Base-by-base conservation (phyloP, 2,113 vertebrate genomes). In the Corynorhinus townsendii region DNA sequence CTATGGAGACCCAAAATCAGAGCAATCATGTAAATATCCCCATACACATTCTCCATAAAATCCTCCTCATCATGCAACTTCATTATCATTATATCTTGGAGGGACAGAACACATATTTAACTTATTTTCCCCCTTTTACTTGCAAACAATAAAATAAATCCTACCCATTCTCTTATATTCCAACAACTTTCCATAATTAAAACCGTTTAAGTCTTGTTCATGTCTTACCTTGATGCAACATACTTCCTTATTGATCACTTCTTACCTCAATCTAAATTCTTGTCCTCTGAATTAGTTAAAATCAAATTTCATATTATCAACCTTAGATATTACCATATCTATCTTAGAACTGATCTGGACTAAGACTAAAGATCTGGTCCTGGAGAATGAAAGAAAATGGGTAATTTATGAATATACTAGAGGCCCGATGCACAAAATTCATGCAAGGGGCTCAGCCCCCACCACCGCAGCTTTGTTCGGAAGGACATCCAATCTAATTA, bases 211-310 rank as follows among this genome's bases (percentile, higher is more conserved):
- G 89, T 68, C 11, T 69, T 38, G 6, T 35, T 33, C 19, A 77
- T 68, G 24, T 82, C 86, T 87, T 79, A 85, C 68, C 16, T 35
- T 56, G 30, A 92, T 38, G 7, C 12, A 84, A 87, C 30, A 47
- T 54, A 87, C 14, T 79, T 88, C 10, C 47, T 30, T 49, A 2
- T 14, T 80, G 8, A 87, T 71, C 14, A 28, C 4, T 26, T 84
- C 35, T 11, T 26, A 68, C 30, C 5, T 86, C 88, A 93, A 91
- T 35, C 35, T 92, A 40, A 93, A 28, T 79, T 91, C 47, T 80
- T 92, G 49, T 76, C 54, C 54, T 73, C 26, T 77, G 20, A 66
- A 87, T 81, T 81, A 92, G 30, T 80, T 92, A 94, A 95, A 93
- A 75, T 77, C 28, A 86, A 75, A 28, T 64, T 90, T 90, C 47